These are phyloP conservation scores for Pteronura brasiliensis DNA, from an alignment of 2,113 vertebrate species.

Conservation along the genomic window DNA sequence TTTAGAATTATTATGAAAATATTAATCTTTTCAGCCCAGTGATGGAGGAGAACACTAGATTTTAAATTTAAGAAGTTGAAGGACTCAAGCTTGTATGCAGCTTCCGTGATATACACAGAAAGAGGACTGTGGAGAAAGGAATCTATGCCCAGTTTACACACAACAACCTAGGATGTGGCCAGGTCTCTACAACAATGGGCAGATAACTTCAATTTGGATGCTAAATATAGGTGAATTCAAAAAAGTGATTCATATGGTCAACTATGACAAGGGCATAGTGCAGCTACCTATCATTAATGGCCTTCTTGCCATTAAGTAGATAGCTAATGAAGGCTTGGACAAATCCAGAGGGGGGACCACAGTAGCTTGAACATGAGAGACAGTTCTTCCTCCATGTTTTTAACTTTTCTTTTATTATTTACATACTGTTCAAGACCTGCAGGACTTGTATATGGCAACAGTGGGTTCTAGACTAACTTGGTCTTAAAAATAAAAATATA, in stretches of 20 bases:
- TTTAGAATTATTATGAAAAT: constrained; percentile 12
- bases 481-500: neutral
- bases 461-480: neutral
- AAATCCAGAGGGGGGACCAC: neutral
- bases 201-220: neutral
- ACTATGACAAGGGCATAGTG: neutral
- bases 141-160: neutral
- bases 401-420: neutral
- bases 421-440: neutral
- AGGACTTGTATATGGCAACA: neutral
- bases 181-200: neutral
- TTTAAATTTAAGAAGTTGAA: neutral
- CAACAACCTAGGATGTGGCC: neutral
- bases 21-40: neutral
- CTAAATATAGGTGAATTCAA: neutral
- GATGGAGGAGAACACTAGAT: neutral
- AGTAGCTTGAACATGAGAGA: neutral
- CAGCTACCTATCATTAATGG: neutral
- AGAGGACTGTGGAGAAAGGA: neutral
- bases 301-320: neutral
- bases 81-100: neutral
- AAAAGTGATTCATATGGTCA: neutral
- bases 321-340: neutral
- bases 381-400: neutral
- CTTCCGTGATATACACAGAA: neutral